Percentiles rank a stretch among this genome's conserved stretches.
These are phyloP conservation scores for Micromesistius poutassou DNA, from an alignment of 2,797 vertebrate genomes.

Conservation along the genomic window DNA sequence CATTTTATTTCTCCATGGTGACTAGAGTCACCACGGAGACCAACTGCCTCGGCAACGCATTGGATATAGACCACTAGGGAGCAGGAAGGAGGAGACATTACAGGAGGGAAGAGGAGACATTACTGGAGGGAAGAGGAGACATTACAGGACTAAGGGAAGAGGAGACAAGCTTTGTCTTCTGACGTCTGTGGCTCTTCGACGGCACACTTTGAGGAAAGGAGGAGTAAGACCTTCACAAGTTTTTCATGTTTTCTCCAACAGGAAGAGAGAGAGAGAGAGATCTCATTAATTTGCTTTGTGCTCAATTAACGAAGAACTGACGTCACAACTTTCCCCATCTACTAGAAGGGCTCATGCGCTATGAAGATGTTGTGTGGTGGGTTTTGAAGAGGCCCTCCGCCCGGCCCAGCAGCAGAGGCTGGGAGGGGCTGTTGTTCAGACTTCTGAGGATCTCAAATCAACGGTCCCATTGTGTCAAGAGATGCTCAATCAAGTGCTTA, in stretches of 20 bases:
- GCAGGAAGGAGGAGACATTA: neutral
- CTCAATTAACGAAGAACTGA: neutral
- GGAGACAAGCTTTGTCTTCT: neutral
- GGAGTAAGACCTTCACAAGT: neutral
- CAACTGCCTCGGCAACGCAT: conserved; percentile 7
- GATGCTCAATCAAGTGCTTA: conserved; percentile 14
- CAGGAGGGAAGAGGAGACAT: neutral
- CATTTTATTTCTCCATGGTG: conserved; percentile 5
- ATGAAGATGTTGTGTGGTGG: neutral
- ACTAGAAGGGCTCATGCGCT: neutral
- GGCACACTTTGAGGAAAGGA: neutral
- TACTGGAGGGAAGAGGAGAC: too few species aligned
- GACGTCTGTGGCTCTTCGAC: neutral
- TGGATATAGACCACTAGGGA: conserved; percentile 22
- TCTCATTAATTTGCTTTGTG: neutral
- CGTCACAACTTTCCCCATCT: neutral
- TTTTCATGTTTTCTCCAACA: neutral
- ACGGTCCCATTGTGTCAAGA: conserved; percentile 6
- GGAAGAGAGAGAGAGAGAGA: neutral
- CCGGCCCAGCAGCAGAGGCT: neutral
- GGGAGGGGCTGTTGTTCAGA: conserved; percentile 10
- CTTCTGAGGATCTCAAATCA: neutral
- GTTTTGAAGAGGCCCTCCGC: neutral
- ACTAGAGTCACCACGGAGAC: conserved; percentile 3
- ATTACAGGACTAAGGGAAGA: neutral